Evolutionary conservation across 2,888 invertebrate genomes (phyloP), one percentile per base, ranked within the genome.

Genomic region (Escarpia spicata): DNA sequence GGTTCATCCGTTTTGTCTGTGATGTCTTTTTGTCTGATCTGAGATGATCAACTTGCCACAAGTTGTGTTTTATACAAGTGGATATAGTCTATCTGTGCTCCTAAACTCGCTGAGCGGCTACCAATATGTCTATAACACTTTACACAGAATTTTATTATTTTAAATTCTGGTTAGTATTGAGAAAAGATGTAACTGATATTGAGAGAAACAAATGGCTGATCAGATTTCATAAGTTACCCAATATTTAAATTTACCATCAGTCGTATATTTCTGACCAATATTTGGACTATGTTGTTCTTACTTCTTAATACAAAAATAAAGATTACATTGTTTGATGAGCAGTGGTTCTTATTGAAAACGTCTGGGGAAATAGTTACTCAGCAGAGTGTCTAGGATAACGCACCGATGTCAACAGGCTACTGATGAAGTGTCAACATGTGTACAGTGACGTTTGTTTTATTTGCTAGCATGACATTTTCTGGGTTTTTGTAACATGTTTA

Each of bases 11-110:
- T 75, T 75, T 75, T n/a, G n/a, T 75, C 75, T 75, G 75, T 75
- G 75, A 75, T 75, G 75, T 75, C 75, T 75, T 75, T 75, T 75
- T 75, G 75, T 75, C 75, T 75, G 75, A 75, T 75, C 75, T 75
- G 75, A 75, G 75, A 75, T 75, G 75, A 75, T 75, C 75, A 75
- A 75, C 26, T 75, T 75, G 75, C 75, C 75, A 75, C 75, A 75
- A 75, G 75, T 75, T 75, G 75, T 75, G n/a, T 75, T 75, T 75
- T 75, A 52, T 52, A 75, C 75, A 75, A 26, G 75, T 75, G 15
- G 15, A 75, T 75, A 75, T 75, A 75, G 75, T 75, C 75, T 75
- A 75, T 75, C 75, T n/a, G 19, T 75, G 19, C 75, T 6, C n/a
- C 26, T 26, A 4, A 19, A 9, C 52, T 52, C 52, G 15, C 75